Conservation (phyloP, 2,888 invertebrate species). For the Colletes collaris region DNA sequence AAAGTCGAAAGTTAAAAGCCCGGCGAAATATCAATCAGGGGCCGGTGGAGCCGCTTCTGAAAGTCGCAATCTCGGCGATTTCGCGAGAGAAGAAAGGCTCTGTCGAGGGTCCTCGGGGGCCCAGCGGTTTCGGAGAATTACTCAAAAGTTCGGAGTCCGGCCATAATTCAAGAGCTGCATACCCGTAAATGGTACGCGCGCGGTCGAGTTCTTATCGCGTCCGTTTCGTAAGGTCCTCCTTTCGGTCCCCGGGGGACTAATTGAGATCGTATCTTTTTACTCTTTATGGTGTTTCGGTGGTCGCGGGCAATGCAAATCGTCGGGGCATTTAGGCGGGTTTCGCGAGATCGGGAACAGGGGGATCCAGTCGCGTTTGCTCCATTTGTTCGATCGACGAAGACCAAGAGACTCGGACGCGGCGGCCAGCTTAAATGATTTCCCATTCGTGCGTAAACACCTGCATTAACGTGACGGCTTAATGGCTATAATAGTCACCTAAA, state of each 20-base stretch:
- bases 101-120: constrained; percentile 3
- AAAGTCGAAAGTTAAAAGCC: background rate
- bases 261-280: constrained; percentile 69
- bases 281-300: constrained; percentile 61
- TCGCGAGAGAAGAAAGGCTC: background rate
- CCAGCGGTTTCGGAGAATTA: constrained; percentile 51
- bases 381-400: constrained; percentile 34
- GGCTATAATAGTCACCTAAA: constrained; percentile 54
- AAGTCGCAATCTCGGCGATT: constrained; percentile 23
- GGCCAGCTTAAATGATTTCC: constrained; percentile 24
- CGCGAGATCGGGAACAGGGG: background rate
- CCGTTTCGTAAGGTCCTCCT: constrained; percentile 53
- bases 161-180: constrained; percentile 55
- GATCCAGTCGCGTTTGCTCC: background rate
- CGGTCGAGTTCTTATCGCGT: constrained; percentile 63
- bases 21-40: constrained; percentile 14
- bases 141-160: constrained; percentile 29
- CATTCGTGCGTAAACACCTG: constrained; percentile 39
- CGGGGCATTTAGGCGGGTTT: constrained; percentile 28
- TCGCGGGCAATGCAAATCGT: constrained; percentile 58
- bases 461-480: constrained; percentile 43
- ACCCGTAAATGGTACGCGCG: constrained; percentile 55
- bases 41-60: background rate
- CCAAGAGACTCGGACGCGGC: background rate
- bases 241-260: constrained; percentile 57